phyloP scores from a whole-genome alignment of 1,140 invertebrate genomes.

The Panulirus ornatus region DNA sequence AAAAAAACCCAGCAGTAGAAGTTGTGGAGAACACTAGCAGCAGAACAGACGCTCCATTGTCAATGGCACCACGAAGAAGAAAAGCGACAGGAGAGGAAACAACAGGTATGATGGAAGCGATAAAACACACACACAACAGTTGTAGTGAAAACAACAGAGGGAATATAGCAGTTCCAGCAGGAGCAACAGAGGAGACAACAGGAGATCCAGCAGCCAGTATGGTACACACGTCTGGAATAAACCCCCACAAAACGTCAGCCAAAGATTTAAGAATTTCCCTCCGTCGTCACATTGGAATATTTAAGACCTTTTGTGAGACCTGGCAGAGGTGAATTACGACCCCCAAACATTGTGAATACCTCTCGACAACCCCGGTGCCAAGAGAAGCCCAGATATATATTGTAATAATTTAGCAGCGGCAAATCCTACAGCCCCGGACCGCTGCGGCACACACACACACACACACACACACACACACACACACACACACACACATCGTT shows the following conservation, averaged over 20 bases:
- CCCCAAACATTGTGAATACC: not conserved
- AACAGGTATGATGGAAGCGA: not conserved
- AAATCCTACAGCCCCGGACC: not conserved
- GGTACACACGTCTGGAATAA: not conserved
- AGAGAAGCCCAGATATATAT: conserved; percentile 3
- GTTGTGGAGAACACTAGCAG: not conserved
- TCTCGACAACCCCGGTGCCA: not conserved
- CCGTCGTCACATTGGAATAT: not conserved
- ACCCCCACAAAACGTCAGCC: not conserved
- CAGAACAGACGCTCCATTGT: not conserved
- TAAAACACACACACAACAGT: not conserved
- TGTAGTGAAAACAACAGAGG: not conserved
- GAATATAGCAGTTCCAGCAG: not conserved
- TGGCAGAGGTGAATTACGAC: not conserved
- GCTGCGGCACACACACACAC: not conserved
- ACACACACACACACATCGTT: not conserved
- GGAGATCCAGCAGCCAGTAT: too few relatives aligned
- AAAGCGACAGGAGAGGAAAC: not conserved
- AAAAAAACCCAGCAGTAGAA: not conserved
- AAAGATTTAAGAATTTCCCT: not conserved
- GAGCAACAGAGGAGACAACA: too few relatives aligned
- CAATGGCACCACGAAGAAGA: not conserved
- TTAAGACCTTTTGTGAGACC: not conserved
- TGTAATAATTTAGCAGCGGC: conserved; percentile 1
- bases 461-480: too few relatives aligned